Percentiles rank a stretch among this genome's conserved stretches.
phyloP scores from a whole-genome alignment of 1,140 invertebrate species.

The Aphaenogaster floridana region DNA sequence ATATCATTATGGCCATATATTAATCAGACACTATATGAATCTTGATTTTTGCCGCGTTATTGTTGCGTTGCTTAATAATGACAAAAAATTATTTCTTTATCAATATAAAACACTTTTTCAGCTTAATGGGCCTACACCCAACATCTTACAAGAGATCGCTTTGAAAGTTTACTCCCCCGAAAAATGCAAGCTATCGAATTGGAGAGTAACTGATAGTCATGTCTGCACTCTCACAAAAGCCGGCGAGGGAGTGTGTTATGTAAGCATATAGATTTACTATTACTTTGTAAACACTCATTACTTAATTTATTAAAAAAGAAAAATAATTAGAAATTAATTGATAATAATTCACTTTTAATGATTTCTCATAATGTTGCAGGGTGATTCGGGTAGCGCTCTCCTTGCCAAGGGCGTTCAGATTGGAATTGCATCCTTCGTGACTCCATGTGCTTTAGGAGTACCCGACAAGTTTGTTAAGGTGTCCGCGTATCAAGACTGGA shows the following conservation, averaged over 20 bases:
- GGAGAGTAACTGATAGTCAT: conserved; percentile 81
- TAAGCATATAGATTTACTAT: conserved; percentile 68
- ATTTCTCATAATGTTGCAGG: conserved; percentile 79
- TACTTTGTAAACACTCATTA: not conserved
- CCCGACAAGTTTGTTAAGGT: conserved; percentile 89
- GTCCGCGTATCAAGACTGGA: conserved; percentile 86
- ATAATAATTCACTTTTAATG: conserved; percentile 10
- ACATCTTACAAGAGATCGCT: conserved; percentile 84
- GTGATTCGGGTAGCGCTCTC: conserved; percentile 89
- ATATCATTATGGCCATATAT: too few species aligned
- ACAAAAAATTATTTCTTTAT: not conserved
- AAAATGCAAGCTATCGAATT: conserved; percentile 74
- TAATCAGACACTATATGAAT: too few species aligned
- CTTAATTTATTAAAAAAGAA: not conserved
- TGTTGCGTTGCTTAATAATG: not conserved
- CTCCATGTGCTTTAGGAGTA: conserved; percentile 88
- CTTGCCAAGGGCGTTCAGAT: conserved; percentile 85
- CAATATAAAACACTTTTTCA: conserved; percentile 66
- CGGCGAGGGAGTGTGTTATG: conserved; percentile 86
- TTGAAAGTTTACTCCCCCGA: conserved; percentile 82
- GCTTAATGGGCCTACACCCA: conserved; percentile 83
- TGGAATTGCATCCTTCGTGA: conserved; percentile 90
- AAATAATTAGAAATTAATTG: not conserved
- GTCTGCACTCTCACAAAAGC: conserved; percentile 85
- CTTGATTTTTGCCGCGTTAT: too few species aligned